Conservation (phyloP, 1,140 invertebrate species). For the Ips typographus region DNA sequence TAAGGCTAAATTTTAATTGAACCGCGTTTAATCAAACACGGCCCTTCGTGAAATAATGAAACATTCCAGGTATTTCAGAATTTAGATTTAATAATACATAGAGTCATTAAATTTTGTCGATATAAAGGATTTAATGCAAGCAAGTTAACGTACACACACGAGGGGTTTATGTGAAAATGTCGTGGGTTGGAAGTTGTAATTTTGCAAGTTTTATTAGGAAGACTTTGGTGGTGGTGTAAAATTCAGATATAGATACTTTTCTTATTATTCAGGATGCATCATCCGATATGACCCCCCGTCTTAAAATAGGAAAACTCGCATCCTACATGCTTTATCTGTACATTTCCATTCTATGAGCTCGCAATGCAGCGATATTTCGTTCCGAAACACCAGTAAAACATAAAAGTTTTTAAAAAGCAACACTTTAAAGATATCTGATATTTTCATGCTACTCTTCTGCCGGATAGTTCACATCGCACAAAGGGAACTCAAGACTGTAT, state of each 20-base stretch:
- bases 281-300: not conserved
- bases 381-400: conserved; percentile 10
- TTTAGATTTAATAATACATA: not conserved
- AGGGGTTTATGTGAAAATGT: too few relatives aligned
- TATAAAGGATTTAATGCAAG: not conserved
- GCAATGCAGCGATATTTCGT: conserved; percentile 13
- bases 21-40: not conserved
- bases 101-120: not conserved
- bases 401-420: conserved; percentile 19
- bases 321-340: conserved; percentile 6
- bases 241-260: not conserved
- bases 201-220: too few relatives aligned
- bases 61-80: conserved; percentile 1
- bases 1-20: not conserved
- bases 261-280: not conserved
- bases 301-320: not conserved
- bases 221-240: too few relatives aligned
- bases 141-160: too few relatives aligned
- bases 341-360: conserved; percentile 12
- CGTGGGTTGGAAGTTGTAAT: too few relatives aligned
- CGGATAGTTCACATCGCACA: not conserved
- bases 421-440: conserved; percentile 18
- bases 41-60: conserved; percentile 2
- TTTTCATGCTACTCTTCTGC: not conserved
- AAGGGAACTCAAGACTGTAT: not conserved